Evolutionary conservation across 2,113 vertebrate genomes (phyloP).

Genomic region (Rattus rattus): DNA sequence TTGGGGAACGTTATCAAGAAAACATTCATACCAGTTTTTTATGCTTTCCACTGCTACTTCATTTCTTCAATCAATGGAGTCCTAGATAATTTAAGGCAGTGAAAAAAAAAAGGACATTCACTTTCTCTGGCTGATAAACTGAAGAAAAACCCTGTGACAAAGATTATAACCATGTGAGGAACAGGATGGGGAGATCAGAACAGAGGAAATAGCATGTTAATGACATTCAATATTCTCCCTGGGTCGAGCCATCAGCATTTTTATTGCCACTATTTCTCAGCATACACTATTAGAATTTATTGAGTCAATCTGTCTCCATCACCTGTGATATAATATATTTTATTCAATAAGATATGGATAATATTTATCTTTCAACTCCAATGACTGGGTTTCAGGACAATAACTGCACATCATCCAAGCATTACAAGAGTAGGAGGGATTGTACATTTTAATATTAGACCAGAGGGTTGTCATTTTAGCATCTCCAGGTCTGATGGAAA

Average conservation of each 20-base stretch:
- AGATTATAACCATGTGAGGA: constrained; percentile 83
- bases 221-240: constrained; percentile 89
- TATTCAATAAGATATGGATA: constrained; percentile 90
- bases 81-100: constrained; percentile 82
- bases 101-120: constrained; percentile 69
- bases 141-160: constrained; percentile 74
- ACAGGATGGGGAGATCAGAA: constrained; percentile 86
- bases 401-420: constrained; percentile 84
- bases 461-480: constrained; percentile 68
- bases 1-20: constrained; percentile 57
- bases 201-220: constrained; percentile 89
- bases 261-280: constrained; percentile 89
- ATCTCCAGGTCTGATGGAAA: constrained; percentile 29
- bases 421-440: constrained; percentile 76
- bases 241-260: constrained; percentile 90
- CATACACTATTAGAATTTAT: constrained; percentile 92
- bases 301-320: constrained; percentile 92
- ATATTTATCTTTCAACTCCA: constrained; percentile 91
- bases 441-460: constrained; percentile 82
- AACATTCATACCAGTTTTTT: constrained; percentile 80
- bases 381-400: constrained; percentile 85
- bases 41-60: constrained; percentile 71
- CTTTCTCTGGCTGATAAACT: constrained; percentile 82
- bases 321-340: constrained; percentile 91
- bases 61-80: constrained; percentile 75